Conservation (phyloP, 92 coral and sea anemone species). For the Anthopleura xanthogrammica region DNA sequence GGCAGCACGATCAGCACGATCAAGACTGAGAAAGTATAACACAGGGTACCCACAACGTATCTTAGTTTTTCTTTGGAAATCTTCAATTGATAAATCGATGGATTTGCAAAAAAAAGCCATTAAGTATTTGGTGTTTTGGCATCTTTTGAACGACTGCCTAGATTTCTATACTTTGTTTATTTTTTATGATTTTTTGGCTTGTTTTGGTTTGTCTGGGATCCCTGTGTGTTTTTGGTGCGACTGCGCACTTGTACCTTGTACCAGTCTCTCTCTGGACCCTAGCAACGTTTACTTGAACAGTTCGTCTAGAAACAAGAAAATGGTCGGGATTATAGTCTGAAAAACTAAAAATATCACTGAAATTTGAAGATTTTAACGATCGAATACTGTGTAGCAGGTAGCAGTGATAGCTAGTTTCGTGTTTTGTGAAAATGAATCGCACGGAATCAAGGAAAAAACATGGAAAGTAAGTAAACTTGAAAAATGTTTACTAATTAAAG, state of each 20-base stretch:
- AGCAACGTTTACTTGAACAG: conserved; percentile 67
- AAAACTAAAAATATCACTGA: not conserved
- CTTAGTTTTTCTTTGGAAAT: not conserved
- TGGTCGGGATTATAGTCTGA: conserved; percentile 8
- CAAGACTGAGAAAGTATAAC: not conserved
- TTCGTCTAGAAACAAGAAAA: conserved; percentile 14
- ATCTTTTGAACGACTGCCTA: not conserved
- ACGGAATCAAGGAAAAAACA: conserved; percentile 71
- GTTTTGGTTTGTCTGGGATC: not conserved
- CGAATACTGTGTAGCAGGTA: not conserved
- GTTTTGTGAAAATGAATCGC: conserved; percentile 64
- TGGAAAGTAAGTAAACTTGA: conserved; percentile 51
- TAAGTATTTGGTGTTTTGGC: not conserved
- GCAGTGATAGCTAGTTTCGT: not conserved
- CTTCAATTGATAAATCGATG: not conserved
- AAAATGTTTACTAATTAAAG: conserved; percentile 7
- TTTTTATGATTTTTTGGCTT: not conserved
- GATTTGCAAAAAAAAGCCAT: not conserved
- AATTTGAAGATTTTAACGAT: not conserved
- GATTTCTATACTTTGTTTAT: not conserved
- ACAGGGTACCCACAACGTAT: not conserved
- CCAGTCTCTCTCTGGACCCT: conserved; percentile 44
- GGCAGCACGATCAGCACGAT: too few relatives aligned
- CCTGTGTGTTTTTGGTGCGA: conserved; percentile 5
- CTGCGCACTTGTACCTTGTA: conserved; percentile 24